Evolutionary conservation across 2,888 invertebrate genomes (phyloP), one percentile per base, ranked within the genome.

Genomic region (Aquatica leii): DNA sequence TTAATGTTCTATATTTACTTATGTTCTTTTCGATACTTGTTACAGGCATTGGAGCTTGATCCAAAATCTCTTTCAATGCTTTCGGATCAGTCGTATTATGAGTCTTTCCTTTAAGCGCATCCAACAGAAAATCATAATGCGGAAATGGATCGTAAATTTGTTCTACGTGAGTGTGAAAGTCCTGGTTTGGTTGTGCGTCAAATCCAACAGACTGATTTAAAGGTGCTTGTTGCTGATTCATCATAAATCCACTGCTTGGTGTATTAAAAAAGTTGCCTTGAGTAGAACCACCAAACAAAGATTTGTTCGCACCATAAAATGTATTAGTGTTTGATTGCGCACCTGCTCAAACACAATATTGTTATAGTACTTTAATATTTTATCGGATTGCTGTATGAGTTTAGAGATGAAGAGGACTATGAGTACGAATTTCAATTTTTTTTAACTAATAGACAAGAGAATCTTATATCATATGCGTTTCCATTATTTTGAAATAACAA

Each of bases 241-340:
- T 51, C 56, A 64, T 59, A 51, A 59, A 64, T 15, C 59, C 59
- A 3, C 49, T 43, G n/a, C 17, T 50, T 21, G 49, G 34, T 4
- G 49, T n/a, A 40, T 21, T 49, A 51, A 56, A 64, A 37, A 55
- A 51, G 20, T 20, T 59, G 31, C 18, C 43, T 35, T 54, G 41
- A 6, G 78, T 77, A 9, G 78, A 77, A 0, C 76, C 81, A 17
- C 84, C 85, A 69, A 87, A 86, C 0, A 84, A 68, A 18, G 73
- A 70, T 40, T 68, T 68, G 20, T 55, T 59, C 77, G 77, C 18
- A 80, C 78, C 18, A 78, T 78, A 64, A 12, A 59, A 53, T 20
- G 56, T n/a, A 31, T 21, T 57, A 11, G 20, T 48, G 17, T n/a
- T 15, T n/a, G 64, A 18, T 56, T 64, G 64, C 20, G 56, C n/a